Conservation (phyloP, 2,888 invertebrate species). For the Geophilus truncorum region DNA sequence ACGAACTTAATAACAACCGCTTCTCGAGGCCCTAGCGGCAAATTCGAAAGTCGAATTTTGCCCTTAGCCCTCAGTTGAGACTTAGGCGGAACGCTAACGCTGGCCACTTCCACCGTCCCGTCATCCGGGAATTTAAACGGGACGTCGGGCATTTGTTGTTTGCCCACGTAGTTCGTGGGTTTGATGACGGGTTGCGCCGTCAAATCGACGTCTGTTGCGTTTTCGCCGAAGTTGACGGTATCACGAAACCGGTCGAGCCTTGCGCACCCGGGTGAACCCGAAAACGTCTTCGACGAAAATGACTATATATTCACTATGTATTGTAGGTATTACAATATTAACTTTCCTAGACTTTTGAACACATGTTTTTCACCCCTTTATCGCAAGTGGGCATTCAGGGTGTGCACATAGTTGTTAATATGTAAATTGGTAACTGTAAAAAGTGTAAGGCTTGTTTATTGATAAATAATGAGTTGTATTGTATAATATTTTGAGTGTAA, state of each 20-base stretch:
- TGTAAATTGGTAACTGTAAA: too few species aligned
- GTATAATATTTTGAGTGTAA: too few species aligned
- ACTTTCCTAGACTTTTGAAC: too few species aligned
- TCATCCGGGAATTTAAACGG: slow-evolving; percentile 29
- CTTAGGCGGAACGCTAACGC: slow-evolving; percentile 53
- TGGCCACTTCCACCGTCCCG: slow-evolving; percentile 40
- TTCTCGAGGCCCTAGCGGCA: slow-evolving; percentile 25
- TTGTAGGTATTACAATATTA: too few species aligned
- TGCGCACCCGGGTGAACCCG: slow-evolving; percentile 38
- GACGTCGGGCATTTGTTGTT: slow-evolving; percentile 31
- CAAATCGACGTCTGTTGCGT: slow-evolving; percentile 40
- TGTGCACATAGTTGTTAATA: too few species aligned
- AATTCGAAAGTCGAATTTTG: background rate
- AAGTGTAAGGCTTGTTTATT: too few species aligned
- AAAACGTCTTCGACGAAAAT: slow-evolving; percentile 34
- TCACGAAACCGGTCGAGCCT: slow-evolving; percentile 58
- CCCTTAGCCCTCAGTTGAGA: slow-evolving; percentile 39
- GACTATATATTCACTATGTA: too few species aligned
- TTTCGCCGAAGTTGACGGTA: slow-evolving; percentile 63
- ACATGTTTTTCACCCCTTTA: too few species aligned
- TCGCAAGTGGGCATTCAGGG: too few species aligned
- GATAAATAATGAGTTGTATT: too few species aligned
- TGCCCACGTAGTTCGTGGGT: slow-evolving; percentile 30
- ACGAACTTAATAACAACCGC: slow-evolving; percentile 34
- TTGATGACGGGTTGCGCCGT: slow-evolving; percentile 36